phyloP scores from a whole-genome alignment of 2,888 invertebrate genomes.

The Yponomeuta cagnagella region DNA sequence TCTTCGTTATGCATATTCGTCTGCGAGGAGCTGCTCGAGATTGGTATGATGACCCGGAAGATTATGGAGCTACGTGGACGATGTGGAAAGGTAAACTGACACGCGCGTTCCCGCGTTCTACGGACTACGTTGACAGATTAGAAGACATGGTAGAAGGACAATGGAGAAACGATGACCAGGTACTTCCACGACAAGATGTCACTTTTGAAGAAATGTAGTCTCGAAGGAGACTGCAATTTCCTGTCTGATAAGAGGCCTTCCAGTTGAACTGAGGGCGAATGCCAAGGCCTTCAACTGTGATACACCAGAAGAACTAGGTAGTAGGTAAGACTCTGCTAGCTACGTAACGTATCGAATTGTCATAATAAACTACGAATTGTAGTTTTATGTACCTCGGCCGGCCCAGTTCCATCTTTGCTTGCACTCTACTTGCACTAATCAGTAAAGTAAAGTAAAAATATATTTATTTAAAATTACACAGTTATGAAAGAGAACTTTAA shows the following conservation, averaged over 20 bases:
- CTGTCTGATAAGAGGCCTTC: constrained; percentile 25
- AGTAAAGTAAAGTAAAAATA: no score
- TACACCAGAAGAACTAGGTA: constrained; percentile 25
- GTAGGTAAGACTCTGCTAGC: constrained; percentile 17
- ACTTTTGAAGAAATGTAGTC: constrained; percentile 26
- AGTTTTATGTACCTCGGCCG: no score
- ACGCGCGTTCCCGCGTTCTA: constrained; percentile 21
- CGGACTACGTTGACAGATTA: constrained; percentile 29
- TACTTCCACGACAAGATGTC: constrained; percentile 31
- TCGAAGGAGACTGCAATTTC: constrained; percentile 25
- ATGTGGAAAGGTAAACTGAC: constrained; percentile 27
- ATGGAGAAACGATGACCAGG: constrained; percentile 31
- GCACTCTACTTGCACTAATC: no score
- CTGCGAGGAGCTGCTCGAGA: constrained; percentile 26
- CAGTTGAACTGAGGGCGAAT: constrained; percentile 22
- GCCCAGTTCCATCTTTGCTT: no score
- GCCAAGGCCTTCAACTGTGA: constrained; percentile 27
- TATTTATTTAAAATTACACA: no score
- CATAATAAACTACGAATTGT: no score
- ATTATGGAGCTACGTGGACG: constrained; percentile 29
- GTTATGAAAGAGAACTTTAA: no score
- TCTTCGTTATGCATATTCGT: constrained; percentile 26
- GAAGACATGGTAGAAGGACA: constrained; percentile 30
- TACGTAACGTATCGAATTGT: no score
- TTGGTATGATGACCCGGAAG: constrained; percentile 16